phyloP scores from a whole-genome alignment of 1,140 invertebrate genomes.

The Drusus annulatus region DNA sequence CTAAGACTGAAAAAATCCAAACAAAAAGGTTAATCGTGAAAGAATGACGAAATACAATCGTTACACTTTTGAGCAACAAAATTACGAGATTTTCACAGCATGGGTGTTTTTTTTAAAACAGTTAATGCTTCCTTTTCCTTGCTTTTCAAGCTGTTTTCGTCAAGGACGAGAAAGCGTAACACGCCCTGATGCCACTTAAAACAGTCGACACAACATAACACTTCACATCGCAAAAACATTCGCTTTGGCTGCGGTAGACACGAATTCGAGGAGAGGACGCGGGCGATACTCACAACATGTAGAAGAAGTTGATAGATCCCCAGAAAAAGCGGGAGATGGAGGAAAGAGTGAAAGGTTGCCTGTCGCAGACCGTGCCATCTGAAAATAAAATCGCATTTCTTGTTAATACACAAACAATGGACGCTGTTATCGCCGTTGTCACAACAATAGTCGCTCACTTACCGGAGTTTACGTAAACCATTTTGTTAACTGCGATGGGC shows the following conservation, averaged over 20 bases:
- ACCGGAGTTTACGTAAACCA: conserved; percentile 21
- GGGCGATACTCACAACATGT: conserved; percentile 61
- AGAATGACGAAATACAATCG: background rate
- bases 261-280: conserved; percentile 48
- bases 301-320: conserved; percentile 61
- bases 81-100: background rate
- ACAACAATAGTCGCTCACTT: background rate
- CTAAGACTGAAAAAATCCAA: conserved; percentile 9
- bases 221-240: background rate
- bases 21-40: background rate
- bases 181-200: background rate
- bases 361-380: conserved; percentile 62
- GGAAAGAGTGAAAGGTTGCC: conserved; percentile 60
- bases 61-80: background rate
- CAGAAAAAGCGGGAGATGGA: conserved; percentile 60
- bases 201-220: background rate
- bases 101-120: background rate
- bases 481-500: background rate
- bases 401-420: background rate
- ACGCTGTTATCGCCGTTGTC: background rate
- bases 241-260: conserved; percentile 25
- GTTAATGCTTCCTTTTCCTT: background rate
- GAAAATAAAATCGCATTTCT: conserved; percentile 51
- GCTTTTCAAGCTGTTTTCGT: background rate
- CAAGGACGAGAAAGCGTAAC: background rate